Evolutionary conservation across 2,888 invertebrate species (phyloP).

Genomic region (Luffia ferchaultella): DNA sequence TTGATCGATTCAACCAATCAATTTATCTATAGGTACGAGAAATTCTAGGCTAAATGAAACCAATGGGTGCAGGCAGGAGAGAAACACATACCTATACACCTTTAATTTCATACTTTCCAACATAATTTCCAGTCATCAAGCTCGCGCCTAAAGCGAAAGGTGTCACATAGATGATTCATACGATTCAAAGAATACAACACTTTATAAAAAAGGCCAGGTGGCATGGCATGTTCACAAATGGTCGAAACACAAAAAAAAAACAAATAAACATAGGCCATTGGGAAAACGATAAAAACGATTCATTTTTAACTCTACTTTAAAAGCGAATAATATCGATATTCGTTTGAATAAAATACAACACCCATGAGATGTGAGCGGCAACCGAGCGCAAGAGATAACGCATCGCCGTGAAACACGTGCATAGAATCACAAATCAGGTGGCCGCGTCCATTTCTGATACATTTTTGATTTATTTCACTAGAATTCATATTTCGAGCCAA

Average conservation of each 20-base stretch:
- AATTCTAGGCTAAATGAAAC: too few species aligned
- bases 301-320: constrained; percentile 23
- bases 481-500: too few species aligned
- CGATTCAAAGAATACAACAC: constrained; percentile 41
- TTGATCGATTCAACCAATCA: too few species aligned
- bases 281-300: neutral
- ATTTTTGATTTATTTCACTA: too few species aligned
- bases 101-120: too few species aligned
- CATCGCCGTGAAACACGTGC: constrained; percentile 55
- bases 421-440: constrained; percentile 17
- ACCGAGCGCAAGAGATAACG: constrained; percentile 36
- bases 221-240: constrained; percentile 37
- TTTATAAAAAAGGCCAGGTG: constrained; percentile 59
- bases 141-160: too few species aligned
- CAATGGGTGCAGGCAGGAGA: too few species aligned
- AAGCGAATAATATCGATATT: constrained; percentile 28
- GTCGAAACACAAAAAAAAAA: neutral
- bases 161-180: constrained; percentile 46
- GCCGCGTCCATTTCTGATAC: neutral
- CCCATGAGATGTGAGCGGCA: constrained; percentile 31
- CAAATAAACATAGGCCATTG: neutral
- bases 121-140: too few species aligned
- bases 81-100: too few species aligned
- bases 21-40: too few species aligned
- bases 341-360: constrained; percentile 28